Conservation (phyloP, 1,140 invertebrate species). For the Panulirus ornatus region DNA sequence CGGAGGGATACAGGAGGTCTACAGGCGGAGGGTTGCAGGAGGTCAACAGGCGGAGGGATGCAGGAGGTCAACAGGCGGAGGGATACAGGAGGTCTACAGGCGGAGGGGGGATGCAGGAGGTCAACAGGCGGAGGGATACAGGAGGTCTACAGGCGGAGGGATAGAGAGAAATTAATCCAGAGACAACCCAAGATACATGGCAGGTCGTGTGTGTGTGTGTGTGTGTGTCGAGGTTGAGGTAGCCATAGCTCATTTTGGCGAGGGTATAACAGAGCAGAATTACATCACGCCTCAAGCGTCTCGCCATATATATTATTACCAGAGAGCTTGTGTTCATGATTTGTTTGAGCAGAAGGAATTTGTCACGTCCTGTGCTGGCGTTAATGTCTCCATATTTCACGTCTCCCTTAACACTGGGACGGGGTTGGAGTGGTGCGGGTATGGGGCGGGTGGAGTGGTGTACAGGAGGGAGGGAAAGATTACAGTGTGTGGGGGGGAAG, state of each 20-base stretch:
- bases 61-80: too few relatives aligned
- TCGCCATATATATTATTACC: slow-evolving; percentile 16
- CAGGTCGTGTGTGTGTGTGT: too few relatives aligned
- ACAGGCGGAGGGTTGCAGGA: too few relatives aligned
- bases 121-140: too few relatives aligned
- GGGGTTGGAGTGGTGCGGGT: not conserved
- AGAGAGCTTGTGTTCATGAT: not conserved
- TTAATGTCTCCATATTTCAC: slow-evolving; percentile 41
- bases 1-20: too few relatives aligned
- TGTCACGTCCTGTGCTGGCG: slow-evolving; percentile 15
- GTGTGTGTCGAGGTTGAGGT: too few relatives aligned
- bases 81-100: too few relatives aligned
- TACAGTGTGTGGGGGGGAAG: not conserved
- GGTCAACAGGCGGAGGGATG: too few relatives aligned
- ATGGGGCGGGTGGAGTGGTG: not conserved
- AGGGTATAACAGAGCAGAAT: not conserved
- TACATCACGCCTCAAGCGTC: not conserved
- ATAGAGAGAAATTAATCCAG: not conserved
- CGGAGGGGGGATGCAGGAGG: too few relatives aligned
- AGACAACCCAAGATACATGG: not conserved
- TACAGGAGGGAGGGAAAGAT: not conserved
- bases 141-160: not conserved
- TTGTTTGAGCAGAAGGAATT: slow-evolving; percentile 22
- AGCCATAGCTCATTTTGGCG: not conserved
- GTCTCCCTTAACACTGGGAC: not conserved